A percentile compares a stretch with the other conserved stretches of the same genome.
phyloP scores from a whole-genome alignment of 2,888 invertebrate genomes.

The Patella depressa region DNA sequence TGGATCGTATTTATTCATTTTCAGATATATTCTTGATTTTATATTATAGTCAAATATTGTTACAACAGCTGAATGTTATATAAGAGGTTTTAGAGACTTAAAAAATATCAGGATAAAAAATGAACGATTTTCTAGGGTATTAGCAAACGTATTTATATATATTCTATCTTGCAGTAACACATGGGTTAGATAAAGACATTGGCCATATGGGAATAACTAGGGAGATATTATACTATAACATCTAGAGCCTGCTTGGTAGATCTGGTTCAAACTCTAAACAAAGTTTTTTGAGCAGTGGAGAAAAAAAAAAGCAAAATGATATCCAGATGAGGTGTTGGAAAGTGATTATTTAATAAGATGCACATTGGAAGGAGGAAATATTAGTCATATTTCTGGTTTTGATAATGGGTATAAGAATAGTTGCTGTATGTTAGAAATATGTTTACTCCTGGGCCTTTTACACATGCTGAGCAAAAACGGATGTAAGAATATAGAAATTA shows the following conservation, averaged over 20 bases:
- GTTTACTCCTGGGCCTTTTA: background rate
- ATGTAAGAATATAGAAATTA: background rate
- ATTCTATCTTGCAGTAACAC: background rate
- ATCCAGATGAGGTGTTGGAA: background rate
- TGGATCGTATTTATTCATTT: no score
- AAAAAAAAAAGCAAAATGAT: no score
- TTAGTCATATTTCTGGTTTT: background rate
- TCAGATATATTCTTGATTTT: no score
- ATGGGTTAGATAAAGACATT: background rate
- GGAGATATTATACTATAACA: background rate
- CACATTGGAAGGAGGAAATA: background rate
- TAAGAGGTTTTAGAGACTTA: no score
- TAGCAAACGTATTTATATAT: no score
- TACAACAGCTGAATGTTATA: no score
- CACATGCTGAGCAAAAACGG: background rate
- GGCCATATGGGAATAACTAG: constrained; percentile 7
- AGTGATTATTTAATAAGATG: constrained; percentile 4
- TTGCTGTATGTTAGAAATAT: background rate
- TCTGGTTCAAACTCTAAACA: no score
- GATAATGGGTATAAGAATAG: background rate
- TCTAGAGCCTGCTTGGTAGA: no score
- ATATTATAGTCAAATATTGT: no score
- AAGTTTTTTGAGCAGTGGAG: no score
- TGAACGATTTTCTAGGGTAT: no score
- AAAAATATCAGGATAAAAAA: no score